Conservation (phyloP, 1,140 invertebrate genomes). For the Drosophila cardini region DNA sequence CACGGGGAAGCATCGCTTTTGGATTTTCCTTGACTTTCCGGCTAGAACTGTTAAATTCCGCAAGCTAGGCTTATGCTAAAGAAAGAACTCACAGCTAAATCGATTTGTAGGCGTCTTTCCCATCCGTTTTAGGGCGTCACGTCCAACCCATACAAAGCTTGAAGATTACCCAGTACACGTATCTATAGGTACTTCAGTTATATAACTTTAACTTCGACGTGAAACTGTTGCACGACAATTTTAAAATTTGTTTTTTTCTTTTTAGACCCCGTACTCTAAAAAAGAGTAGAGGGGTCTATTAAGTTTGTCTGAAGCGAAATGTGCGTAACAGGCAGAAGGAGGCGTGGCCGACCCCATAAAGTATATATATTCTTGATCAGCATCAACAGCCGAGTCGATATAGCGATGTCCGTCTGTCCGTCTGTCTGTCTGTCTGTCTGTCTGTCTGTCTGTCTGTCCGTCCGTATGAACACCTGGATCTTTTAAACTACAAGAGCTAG, state of each 20-base stretch:
- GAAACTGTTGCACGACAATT: slow-evolving; percentile 72
- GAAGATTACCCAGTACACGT: slow-evolving; percentile 62
- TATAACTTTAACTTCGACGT: slow-evolving; percentile 20
- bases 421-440: too few species aligned
- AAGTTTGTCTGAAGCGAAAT: too few species aligned
- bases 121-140: slow-evolving; percentile 62
- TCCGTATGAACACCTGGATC: too few species aligned
- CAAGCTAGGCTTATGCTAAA: slow-evolving; percentile 69
- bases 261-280: too few species aligned
- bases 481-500: too few species aligned
- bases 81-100: slow-evolving; percentile 34
- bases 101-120: slow-evolving; percentile 38
- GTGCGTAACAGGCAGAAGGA: too few species aligned
- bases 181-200: slow-evolving; percentile 48
- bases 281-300: too few species aligned
- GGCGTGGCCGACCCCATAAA: too few species aligned
- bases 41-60: slow-evolving; percentile 48
- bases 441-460: too few species aligned
- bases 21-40: slow-evolving; percentile 35
- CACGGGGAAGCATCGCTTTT: slow-evolving; percentile 7
- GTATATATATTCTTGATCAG: too few species aligned
- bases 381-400: too few species aligned
- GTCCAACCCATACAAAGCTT: slow-evolving; percentile 41
- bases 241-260: slow-evolving; percentile 37
- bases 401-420: too few species aligned